Evolutionary conservation across 1,140 invertebrate genomes (phyloP), one percentile per base, ranked within the genome.

Genomic region (Stratiolaelaps scimitus): DNA sequence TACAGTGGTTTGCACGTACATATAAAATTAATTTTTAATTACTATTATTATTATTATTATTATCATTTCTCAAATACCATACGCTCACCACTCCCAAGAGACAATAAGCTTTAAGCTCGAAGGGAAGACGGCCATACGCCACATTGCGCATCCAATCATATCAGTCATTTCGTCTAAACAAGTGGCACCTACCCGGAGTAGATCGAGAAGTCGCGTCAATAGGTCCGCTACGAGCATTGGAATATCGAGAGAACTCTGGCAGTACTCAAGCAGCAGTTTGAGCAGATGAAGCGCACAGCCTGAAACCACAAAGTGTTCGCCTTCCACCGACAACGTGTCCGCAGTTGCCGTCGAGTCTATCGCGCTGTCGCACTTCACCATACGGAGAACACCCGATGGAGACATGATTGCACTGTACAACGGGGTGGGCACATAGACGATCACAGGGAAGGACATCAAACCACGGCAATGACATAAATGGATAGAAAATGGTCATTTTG

Each of bases 261-360:
- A 91, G 75, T 96, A 95, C 74, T 94, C 89, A 44, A 87, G 81
- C 69, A 95, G 80, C 78, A 92, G 88, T 76, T 88, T 84, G 64
- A 93, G 78, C 47, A 94, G 78, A 71, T 91, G 81, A 65, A 83
- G 72, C n/a, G 80, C 80, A 30, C 73, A 83, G 73, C 87, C 86
- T 65, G 93, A 87, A 67, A 93, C 83, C 43, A 87, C 84, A 79
- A 83, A 93, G 56, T 85, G 84, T 78, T 93, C 87, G 53, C 83
- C 82, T 56, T 86, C 84, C 23, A 92, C 81, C 53, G 83, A 72
- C 66, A 93, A 80, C 71, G 28, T 77, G 74, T 75, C 79, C 73
- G 53, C 53, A 60, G 26, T 34, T 19, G 26, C 53, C 26, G 64
- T 26, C 13, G 66, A 60, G 23, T 29, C 65, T 40, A 10, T 40